These are phyloP conservation scores for Nemopilema nomurai DNA, from an alignment of 30 jellyfish, hydroid and myxozoan species.

Conservation along the genomic window DNA sequence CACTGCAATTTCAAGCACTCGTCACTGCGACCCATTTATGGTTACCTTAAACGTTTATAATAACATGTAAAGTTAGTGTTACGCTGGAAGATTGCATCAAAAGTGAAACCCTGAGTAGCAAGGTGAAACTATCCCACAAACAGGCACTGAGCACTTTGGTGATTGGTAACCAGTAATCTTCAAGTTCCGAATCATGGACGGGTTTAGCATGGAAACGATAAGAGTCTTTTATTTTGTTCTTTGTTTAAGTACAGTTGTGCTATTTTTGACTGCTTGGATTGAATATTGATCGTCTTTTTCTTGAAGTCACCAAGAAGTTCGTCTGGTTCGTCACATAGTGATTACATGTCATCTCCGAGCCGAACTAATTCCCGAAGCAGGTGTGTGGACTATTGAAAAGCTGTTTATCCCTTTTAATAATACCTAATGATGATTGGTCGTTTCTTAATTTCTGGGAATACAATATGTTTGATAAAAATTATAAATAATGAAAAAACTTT, in stretches of 20 bases:
- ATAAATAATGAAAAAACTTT: no score
- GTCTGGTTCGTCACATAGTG: conserved; percentile 65
- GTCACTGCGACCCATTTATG: no score
- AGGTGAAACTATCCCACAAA: no score
- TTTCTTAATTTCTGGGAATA: neutral
- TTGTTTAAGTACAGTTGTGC: neutral
- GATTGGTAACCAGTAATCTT: no score
- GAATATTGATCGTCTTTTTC: neutral
- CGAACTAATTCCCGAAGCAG: conserved; percentile 69
- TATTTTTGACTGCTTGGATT: neutral
- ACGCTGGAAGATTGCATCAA: no score
- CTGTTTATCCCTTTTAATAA: neutral
- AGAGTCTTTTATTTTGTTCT: neutral
- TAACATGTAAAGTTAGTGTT: no score
- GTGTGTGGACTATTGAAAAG: neutral
- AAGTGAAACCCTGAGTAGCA: no score
- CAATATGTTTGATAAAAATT: neutral
- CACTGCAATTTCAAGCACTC: no score
- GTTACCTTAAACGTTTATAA: no score
- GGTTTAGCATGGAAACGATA: no score
- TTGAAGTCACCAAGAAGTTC: conserved; percentile 55
- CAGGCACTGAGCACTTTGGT: no score
- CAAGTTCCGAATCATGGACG: no score
- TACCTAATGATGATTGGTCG: neutral
- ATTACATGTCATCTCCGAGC: conserved; percentile 61